Evolutionary conservation across 2,797 vertebrate species (phyloP), one percentile per base, ranked within the genome.

Genomic region (Glyptemys insculpta): DNA sequence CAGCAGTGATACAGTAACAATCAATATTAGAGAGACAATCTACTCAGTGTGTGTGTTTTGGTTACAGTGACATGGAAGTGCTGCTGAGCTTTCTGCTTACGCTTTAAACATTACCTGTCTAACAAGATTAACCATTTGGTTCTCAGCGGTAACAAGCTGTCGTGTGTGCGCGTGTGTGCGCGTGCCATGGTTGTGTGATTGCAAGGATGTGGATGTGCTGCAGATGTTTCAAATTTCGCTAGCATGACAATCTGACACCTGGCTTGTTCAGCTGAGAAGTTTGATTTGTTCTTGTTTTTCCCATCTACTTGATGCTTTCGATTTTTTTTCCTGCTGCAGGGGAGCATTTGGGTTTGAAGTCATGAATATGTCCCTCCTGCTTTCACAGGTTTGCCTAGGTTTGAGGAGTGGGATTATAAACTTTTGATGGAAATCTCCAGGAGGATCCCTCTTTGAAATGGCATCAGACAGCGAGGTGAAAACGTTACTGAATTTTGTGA

Each of bases 401-500:
- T 50, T 81, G 82, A 2, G 1, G 86, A 91, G 65, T 34, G 0
- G 85, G 94, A 95, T 96, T 94, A 93, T 91, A 94, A 92, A 91
- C 88, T 92, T 97, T 98, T 98, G 90, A 98, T 98, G 98, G 98
- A 97, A 96, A 97, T 97, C 87, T 94, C 94, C 1, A 18, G 34
- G 54, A 56, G 0, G 82, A 2, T 16, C 86, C 5, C 90, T 68
- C 92, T 85, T 86, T 97, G 98, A 97, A 83, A 99, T 99, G 99
- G 99, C 99, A 90, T 99, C 99, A 6, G 99, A 99, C 98, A 99
- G 99, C 12, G 99, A 99, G 83, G 99, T 99, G 83, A 99, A 99
- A 98, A 99, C 99, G 9, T 97, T 99, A 41, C 98, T 99, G 88
- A 99, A 99, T 98, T 99, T 99, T 9, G 99, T 99, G 37, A 99